Base-by-base conservation (phyloP, 1,140 invertebrate genomes). In the Chironomus striatipennis region DNA sequence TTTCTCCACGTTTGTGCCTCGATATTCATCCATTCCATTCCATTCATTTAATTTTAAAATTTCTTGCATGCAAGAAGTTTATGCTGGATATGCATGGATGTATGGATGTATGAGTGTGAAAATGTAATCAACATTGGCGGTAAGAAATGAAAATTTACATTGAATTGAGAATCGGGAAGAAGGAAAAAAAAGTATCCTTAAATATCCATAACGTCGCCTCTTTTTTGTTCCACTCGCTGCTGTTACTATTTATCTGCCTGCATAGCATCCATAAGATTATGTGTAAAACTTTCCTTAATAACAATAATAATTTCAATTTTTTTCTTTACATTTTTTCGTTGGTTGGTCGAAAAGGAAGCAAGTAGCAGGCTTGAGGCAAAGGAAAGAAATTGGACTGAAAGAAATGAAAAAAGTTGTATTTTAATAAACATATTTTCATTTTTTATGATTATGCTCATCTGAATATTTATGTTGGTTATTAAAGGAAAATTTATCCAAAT, bases 401-500 rank as follows among this genome's bases (percentile, higher is more conserved):
- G 17, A 21, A 70, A 70, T 70, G 65, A 70, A 70, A 21, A 70
- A 70, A 70, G 65, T 70, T 70, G 65, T 70, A 70, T 70, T 70
- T 70, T 70, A 70, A 70, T 70, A 70, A 70, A 70, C 65, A 70
- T 70, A 70, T 70, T 70, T 70, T 70, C 65, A 70, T 70, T 70
- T 70, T 70, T 70, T 70, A 70, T 70, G 65, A 20, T 70, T 70
- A 70, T 70, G 65, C 65, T 70, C 65, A 70, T 70, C 65, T 70
- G 65, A 70, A 70, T 70, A 70, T 70, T 70, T 70, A 70, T 70
- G 65, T 18, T 20, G 65, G 65, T 70, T 70, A 70, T 70, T 70
- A 70, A 70, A 70, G 20, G 18, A 70, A 70, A 70, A 70, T 70
- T 70, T 70, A 70, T 70, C 65, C 65, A 70, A 70, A 70, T 70